Base-by-base conservation (phyloP, 1,140 invertebrate genomes). In the Adoxophyes honmai region DNA sequence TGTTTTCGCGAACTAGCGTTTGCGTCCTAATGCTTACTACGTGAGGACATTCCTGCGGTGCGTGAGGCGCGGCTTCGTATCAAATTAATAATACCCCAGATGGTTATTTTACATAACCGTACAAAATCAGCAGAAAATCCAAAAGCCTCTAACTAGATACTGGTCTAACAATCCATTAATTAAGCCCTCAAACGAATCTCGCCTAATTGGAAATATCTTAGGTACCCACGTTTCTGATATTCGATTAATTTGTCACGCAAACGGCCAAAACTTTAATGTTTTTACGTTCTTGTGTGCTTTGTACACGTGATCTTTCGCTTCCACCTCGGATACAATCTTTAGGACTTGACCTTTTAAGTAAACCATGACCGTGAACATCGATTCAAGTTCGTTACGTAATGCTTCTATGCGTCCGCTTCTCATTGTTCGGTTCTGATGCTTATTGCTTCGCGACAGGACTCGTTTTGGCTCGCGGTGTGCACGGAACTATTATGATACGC, bases 281-380 rank as follows among this genome's bases (percentile, higher is more conserved):
- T 28, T 28, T 28, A 28, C 21, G 21, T 28, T 28, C 21, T 28
- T 6, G 21, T 28, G 21, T 28, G 21, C 21, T 28, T n/a, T n/a
- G n/a, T n/a, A 48, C 42, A 48, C 42, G 42, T 48, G 42, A 48
- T 14, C 39, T 28, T 28, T 28, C 6, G 18, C 39, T 18, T 16
- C 42, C 42, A 48, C 21, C 42, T 48, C 10, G 21, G 42, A 48
- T 48, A 48, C 21, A 48, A 48, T 48, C 42, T 48, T 48, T 5
- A 11, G 34, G 42, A 44, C 39, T 48, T 48, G 42, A 48, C 42
- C 42, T 48, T 48, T 48, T 13, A 48, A 48, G 42, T 48, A 48
- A 48, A 48, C 42, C 42, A 48, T 48, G 42, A 48, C 42, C 42
- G 42, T 48, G 42, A 48, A 48, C 42, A 48, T 14, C 42, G 42